Conservation (phyloP, 2,797 vertebrate genomes). For the Cossypha heuglini region DNA sequence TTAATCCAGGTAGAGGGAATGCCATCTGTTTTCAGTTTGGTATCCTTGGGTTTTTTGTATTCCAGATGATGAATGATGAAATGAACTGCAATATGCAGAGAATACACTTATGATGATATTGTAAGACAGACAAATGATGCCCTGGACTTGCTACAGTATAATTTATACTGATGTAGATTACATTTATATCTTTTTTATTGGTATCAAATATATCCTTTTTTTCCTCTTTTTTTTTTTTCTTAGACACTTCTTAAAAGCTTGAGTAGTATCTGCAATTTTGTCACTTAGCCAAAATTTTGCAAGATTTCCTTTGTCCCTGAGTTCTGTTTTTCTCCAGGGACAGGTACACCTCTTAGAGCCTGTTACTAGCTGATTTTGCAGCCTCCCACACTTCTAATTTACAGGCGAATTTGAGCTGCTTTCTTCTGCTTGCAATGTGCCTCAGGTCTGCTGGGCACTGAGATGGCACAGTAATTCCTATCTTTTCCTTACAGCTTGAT, state of each 20-base stretch:
- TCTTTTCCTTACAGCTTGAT: background rate
- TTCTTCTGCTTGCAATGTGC: background rate
- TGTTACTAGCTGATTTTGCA: background rate
- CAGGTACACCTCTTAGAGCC: background rate
- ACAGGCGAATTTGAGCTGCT: background rate
- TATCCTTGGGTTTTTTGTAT: background rate
- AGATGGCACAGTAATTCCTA: background rate
- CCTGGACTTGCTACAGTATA: background rate
- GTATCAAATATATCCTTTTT: background rate
- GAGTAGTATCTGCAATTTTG: background rate
- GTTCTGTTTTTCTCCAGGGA: background rate
- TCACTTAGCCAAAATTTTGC: background rate
- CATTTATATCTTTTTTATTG: background rate
- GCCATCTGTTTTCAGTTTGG: background rate
- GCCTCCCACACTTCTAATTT: background rate
- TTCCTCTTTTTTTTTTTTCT: background rate
- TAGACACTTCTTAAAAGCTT: background rate
- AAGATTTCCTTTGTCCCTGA: background rate
- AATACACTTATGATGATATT: background rate
- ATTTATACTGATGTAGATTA: background rate
- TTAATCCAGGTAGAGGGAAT: constrained; percentile 25
- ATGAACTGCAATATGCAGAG: background rate
- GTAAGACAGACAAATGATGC: background rate
- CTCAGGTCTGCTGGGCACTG: background rate
- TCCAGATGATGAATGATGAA: constrained; percentile 21